Evolutionary conservation across 92 coral and sea anemone species (phyloP).

Genomic region (Palythoa caribaeorum): DNA sequence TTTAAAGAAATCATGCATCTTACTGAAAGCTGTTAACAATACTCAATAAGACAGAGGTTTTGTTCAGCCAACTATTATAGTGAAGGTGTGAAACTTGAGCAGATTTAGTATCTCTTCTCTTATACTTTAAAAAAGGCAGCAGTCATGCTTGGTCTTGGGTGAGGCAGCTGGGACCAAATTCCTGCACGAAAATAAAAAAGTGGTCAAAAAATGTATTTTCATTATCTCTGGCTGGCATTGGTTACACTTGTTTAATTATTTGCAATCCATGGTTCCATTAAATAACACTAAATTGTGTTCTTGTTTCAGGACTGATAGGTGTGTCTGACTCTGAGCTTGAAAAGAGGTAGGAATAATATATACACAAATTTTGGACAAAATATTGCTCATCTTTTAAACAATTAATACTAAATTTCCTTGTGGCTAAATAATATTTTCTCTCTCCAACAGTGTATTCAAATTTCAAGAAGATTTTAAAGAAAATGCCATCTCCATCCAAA

Average conservation of each 20-base stretch:
- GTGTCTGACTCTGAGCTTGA: slow-evolving; percentile 3
- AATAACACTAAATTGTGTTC: background rate
- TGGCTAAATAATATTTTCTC: background rate
- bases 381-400: background rate
- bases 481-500: background rate
- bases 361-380: background rate
- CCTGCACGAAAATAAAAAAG: background rate
- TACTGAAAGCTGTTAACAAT: too few relatives aligned
- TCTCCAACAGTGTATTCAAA: background rate
- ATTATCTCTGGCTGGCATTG: background rate
- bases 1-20: too few relatives aligned
- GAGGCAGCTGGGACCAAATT: background rate
- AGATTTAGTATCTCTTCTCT: background rate
- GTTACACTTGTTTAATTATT: slow-evolving; percentile 6
- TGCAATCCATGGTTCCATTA: background rate
- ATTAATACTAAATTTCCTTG: background rate
- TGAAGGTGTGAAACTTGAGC: slow-evolving; percentile 8
- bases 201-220: background rate
- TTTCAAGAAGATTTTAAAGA: background rate
- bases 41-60: background rate
- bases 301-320: background rate
- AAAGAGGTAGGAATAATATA: background rate
- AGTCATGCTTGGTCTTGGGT: background rate
- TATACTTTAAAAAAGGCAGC: background rate
- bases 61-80: background rate